phyloP scores from a whole-genome alignment of 2,113 vertebrate species.

The Ammodytes dubius region DNA sequence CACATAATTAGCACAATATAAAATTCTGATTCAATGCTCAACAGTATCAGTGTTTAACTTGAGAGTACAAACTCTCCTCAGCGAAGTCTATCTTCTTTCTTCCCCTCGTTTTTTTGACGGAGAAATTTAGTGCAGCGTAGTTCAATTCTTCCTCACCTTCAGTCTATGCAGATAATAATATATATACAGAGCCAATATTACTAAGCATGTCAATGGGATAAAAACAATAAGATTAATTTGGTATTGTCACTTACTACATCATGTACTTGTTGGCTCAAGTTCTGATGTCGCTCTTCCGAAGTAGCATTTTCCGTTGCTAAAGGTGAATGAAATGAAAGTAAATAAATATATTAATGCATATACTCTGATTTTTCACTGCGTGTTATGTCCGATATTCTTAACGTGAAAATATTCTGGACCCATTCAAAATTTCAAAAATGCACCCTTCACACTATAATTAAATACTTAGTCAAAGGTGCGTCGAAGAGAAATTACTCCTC shows the following conservation, averaged over 20 bases:
- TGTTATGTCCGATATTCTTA: no score
- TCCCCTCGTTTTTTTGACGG: slow-evolving; percentile 15
- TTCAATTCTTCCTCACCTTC: slow-evolving; percentile 4
- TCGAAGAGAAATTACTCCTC: no score
- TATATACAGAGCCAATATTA: background rate
- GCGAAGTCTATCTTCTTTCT: background rate
- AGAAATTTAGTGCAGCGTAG: slow-evolving; percentile 20
- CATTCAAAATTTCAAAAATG: no score
- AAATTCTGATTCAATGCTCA: background rate
- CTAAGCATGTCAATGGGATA: background rate
- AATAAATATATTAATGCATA: background rate
- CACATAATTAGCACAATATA: background rate
- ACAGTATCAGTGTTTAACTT: background rate
- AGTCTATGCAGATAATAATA: background rate
- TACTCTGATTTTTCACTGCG: background rate
- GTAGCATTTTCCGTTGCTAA: background rate
- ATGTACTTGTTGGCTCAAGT: background rate
- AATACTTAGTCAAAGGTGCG: no score
- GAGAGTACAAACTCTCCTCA: slow-evolving; percentile 2
- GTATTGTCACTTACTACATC: background rate
- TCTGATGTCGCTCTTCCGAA: background rate
- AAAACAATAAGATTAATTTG: background rate
- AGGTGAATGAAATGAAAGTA: background rate
- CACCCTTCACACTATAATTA: no score
- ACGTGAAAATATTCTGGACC: no score